Conservation (phyloP, 1,140 invertebrate species). For the Bicyclus anynana region DNA sequence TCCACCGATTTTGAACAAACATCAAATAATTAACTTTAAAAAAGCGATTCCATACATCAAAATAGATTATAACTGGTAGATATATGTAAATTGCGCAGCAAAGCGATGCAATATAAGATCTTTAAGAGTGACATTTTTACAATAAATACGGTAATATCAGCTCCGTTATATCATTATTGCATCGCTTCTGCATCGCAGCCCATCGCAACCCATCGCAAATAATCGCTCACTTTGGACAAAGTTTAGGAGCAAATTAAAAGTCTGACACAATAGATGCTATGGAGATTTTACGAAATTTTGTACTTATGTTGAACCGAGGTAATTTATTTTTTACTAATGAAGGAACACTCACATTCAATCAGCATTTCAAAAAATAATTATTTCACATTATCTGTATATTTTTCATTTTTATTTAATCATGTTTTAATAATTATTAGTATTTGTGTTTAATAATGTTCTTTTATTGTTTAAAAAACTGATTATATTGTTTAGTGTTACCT, state of each 20-base stretch:
- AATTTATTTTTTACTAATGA: conserved; percentile 4
- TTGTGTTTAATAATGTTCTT: too few species aligned
- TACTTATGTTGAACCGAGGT: conserved; percentile 16
- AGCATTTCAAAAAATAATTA: neutral
- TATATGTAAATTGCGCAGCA: too few species aligned
- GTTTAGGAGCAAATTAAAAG: conserved; percentile 18
- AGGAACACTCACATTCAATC: neutral
- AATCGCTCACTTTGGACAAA: conserved; percentile 10
- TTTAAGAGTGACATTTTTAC: neutral
- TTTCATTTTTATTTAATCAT: too few species aligned
- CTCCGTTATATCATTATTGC: neutral
- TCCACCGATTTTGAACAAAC: neutral
- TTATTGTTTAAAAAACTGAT: too few species aligned
- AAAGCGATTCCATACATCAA: neutral
- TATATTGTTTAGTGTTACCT: too few species aligned
- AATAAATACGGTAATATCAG: neutral
- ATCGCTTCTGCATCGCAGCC: neutral
- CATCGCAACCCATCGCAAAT: neutral
- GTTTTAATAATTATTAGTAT: too few species aligned
- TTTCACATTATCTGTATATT: too few species aligned
- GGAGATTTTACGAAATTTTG: conserved; percentile 7
- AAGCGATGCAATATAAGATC: too few species aligned
- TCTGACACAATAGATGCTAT: conserved; percentile 25
- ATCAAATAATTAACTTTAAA: neutral
- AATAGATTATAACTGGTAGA: too few species aligned